phyloP scores from a whole-genome alignment of 2,113 vertebrate species.

The Heptranchias perlo region DNA sequence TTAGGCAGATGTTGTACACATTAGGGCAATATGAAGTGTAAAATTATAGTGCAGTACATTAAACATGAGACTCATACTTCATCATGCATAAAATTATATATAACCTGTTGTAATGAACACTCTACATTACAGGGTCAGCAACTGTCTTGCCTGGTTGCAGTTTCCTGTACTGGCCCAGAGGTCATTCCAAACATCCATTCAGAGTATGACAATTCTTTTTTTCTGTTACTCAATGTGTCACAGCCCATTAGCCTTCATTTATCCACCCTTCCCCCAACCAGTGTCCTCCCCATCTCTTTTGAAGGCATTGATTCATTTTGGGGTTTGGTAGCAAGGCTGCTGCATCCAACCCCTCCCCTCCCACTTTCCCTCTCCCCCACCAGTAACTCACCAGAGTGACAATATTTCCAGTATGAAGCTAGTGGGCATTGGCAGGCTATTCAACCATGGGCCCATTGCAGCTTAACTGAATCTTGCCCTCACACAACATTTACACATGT shows the following conservation, averaged over 20 bases:
- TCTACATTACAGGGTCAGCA: conserved; percentile 22
- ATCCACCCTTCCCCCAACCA: neutral
- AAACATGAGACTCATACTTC: conserved; percentile 35
- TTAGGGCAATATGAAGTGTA: conserved; percentile 33
- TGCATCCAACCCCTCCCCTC: neutral
- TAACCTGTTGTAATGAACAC: conserved; percentile 29
- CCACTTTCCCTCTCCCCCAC: neutral
- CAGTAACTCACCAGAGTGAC: neutral
- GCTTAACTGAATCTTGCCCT: neutral
- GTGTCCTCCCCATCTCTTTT: neutral
- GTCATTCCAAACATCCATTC: conserved; percentile 17
- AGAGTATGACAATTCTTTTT: neutral
- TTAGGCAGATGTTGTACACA: conserved; percentile 37
- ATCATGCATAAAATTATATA: conserved; percentile 29
- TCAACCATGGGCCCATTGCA: neutral
- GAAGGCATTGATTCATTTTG: neutral
- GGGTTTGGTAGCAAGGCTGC: neutral
- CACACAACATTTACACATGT: neutral
- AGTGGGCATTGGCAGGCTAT: neutral
- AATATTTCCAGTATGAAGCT: neutral
- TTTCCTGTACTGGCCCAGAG: conserved; percentile 5
- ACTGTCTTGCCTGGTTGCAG: neutral
- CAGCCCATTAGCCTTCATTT: neutral
- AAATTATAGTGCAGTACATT: conserved; percentile 29
- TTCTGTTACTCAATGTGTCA: neutral